Conservation (phyloP, 2,888 invertebrate genomes). For the Leuctra nigra region DNA sequence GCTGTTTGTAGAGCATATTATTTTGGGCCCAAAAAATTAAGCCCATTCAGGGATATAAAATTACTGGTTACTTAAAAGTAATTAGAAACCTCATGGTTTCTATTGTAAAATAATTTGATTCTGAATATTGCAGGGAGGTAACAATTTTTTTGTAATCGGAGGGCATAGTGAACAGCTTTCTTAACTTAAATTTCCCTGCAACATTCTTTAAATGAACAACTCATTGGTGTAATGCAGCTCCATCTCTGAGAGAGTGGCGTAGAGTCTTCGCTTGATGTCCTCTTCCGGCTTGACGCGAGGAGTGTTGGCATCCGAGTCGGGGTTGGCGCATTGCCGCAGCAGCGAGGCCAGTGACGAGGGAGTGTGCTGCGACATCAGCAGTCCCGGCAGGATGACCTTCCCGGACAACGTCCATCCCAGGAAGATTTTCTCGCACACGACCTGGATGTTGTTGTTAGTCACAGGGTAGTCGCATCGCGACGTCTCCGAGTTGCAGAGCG, state of each 20-base stretch:
- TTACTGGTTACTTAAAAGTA: too few species aligned
- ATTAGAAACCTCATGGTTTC: too few species aligned
- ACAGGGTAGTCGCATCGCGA: slow-evolving; percentile 49
- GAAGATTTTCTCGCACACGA: slow-evolving; percentile 58
- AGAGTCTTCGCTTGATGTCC: slow-evolving; percentile 45
- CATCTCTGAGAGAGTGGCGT: slow-evolving; percentile 45
- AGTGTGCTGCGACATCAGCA: slow-evolving; percentile 52
- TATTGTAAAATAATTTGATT: too few species aligned
- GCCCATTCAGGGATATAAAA: too few species aligned
- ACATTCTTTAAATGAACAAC: slow-evolving; percentile 3
- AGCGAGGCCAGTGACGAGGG: slow-evolving; percentile 50
- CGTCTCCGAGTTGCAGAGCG: slow-evolving; percentile 48
- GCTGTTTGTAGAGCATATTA: too few species aligned
- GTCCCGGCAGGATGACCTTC: slow-evolving; percentile 52
- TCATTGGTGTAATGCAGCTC: slow-evolving; percentile 12
- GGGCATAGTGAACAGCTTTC: too few species aligned
- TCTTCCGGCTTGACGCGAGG: slow-evolving; percentile 45
- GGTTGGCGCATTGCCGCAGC: slow-evolving; percentile 48
- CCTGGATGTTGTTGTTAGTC: slow-evolving; percentile 56
- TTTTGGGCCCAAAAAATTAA: too few species aligned
- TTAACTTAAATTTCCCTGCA: too few species aligned
- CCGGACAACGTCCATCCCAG: slow-evolving; percentile 57
- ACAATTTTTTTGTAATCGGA: too few species aligned
- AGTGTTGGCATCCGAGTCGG: slow-evolving; percentile 38
- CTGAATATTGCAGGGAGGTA: too few species aligned